Evolutionary conservation across 1,140 invertebrate species (phyloP), one percentile per base, ranked within the genome.

Genomic region (Eufriesea mexicana): DNA sequence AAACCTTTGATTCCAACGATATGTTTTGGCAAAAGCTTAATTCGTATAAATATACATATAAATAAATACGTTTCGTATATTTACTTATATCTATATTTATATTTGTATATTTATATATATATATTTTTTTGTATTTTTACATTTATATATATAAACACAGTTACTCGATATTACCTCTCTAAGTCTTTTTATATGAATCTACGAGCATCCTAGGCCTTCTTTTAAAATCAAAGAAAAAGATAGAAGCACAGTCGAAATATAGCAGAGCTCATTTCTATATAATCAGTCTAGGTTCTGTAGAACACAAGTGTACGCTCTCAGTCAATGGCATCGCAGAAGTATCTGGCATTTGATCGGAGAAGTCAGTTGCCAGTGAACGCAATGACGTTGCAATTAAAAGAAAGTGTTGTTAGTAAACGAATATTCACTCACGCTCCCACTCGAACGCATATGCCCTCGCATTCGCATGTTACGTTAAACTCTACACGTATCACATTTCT

Each of bases 171-270:
- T 88, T 87, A 84, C 74, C 67, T 75, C 86, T 87, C 84, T 28
- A 81, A 70, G 61, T 84, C 64, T 81, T 72, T 61, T 77, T 76
- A 87, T 80, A 89, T 84, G 86, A 84, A 86, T 92, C 91, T 93
- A 93, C 91, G 92, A 93, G 92, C 92, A 93, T 93, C 92, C 91
- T 93, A 93, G 92, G 92, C 91, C 89, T 87, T 90, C 86, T 85
- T 84, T 77, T 42, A 35, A 67, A 74, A 80, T 51, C 12, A 80
- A 68, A 68, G 14, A 87, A 80, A 76, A 79, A 84, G 80, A 71
- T 64, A 84, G 68, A 87, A 87, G 85, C 84, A 87, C 77, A 51
- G 85, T 84, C 28, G 71, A 79, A 71, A 70, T 5, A 62, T 73
- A 84, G 86, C 85, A 82, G 81, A 86, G 85, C 74, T 84, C n/a